Evolutionary conservation across 2,113 vertebrate genomes (phyloP).

Genomic region (Xiphias gladius): DNA sequence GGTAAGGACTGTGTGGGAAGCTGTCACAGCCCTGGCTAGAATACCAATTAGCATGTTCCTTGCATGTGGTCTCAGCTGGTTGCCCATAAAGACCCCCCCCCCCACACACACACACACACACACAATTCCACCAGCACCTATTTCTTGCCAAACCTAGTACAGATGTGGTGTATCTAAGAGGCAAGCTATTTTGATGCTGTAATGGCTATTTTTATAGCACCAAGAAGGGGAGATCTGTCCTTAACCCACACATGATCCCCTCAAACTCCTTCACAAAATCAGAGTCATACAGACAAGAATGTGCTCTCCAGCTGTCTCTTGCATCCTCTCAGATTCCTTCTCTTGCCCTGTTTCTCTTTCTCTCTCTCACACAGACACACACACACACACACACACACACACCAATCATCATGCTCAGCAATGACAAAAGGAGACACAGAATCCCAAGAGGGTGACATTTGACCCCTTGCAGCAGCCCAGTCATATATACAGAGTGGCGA

Average conservation of each 20-base stretch:
- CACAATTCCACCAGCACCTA: constrained; percentile 50
- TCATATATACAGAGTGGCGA: constrained; percentile 26
- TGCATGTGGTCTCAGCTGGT: constrained; percentile 79
- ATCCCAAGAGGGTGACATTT: constrained; percentile 74
- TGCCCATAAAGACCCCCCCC: constrained; percentile 56
- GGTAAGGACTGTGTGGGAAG: constrained; percentile 63
- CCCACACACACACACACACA: not conserved
- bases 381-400: constrained; percentile 10
- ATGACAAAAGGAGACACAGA: constrained; percentile 69
- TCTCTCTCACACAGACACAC: constrained; percentile 8
- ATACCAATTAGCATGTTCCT: constrained; percentile 79
- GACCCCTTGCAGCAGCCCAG: constrained; percentile 66
- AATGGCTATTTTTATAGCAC: constrained; percentile 62
- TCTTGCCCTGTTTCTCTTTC: constrained; percentile 38
- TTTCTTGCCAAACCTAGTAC: constrained; percentile 50
- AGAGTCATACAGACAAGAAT: constrained; percentile 29
- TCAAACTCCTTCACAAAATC: constrained; percentile 46
- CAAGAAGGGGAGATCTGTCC: constrained; percentile 42
- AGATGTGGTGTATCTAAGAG: constrained; percentile 63
- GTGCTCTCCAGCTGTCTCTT: constrained; percentile 35
- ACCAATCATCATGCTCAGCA: constrained; percentile 57
- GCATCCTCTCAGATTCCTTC: constrained; percentile 32
- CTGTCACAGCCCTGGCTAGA: constrained; percentile 71
- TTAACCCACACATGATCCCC: constrained; percentile 45
- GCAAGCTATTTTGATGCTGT: constrained; percentile 62